Percentiles rank a stretch among this genome's conserved stretches.
phyloP scores from a whole-genome alignment of 2,797 vertebrate genomes.

The Amblyraja radiata region DNA sequence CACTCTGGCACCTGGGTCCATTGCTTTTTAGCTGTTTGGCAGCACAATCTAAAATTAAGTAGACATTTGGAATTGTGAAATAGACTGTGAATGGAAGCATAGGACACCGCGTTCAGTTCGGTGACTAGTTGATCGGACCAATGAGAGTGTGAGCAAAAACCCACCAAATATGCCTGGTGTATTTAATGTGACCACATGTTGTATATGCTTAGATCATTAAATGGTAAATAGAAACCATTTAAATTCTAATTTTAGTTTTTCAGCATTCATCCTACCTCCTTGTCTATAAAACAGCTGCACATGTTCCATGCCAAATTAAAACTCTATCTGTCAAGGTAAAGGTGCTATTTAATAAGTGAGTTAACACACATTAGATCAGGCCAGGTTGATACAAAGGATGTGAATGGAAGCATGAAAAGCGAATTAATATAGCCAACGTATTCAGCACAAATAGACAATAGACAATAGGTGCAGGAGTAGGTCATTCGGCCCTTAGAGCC shows the following conservation, averaged over 20 bases:
- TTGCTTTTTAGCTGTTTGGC: background rate
- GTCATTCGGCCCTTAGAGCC: no score
- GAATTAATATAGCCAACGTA: background rate
- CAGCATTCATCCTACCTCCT: background rate
- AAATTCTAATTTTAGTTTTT: constrained; percentile 8
- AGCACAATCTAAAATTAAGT: background rate
- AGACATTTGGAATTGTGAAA: background rate
- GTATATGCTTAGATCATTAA: background rate
- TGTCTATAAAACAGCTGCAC: background rate
- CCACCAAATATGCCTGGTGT: background rate
- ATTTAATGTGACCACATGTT: background rate
- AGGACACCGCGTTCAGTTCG: background rate
- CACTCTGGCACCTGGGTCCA: background rate
- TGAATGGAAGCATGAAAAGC: background rate
- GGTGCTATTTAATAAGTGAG: background rate
- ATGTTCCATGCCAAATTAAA: background rate
- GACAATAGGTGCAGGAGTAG: no score
- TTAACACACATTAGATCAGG: background rate
- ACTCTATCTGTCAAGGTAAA: background rate
- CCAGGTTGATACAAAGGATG: background rate
- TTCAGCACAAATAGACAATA: background rate
- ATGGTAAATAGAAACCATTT: background rate
- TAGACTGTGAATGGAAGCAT: background rate
- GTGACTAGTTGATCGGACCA: background rate
- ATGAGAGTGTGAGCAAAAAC: background rate